Percentiles rank a stretch among this genome's conserved stretches.
Evolutionary conservation across 2,888 invertebrate genomes (phyloP).

Genomic region (Epinotia brunnichana): DNA sequence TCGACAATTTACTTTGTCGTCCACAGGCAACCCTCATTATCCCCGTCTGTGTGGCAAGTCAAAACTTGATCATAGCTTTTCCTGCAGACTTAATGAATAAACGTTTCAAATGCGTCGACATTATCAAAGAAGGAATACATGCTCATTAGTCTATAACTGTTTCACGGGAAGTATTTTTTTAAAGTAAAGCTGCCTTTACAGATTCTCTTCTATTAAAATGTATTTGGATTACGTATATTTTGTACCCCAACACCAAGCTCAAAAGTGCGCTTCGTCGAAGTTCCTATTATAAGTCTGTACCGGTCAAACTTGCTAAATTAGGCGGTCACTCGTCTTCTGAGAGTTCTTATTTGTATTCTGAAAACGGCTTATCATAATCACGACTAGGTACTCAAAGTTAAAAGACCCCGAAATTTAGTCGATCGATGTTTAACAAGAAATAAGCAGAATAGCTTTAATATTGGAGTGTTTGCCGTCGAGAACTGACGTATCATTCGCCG

Average conservation of each 20-base stretch:
- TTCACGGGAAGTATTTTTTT: background rate
- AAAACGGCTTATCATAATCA: constrained; percentile 5
- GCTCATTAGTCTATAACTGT: background rate
- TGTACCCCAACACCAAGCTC: too few relatives aligned
- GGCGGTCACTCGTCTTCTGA: background rate
- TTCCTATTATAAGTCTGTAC: background rate
- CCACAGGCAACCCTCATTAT: constrained; percentile 32
- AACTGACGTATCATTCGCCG: constrained; percentile 7
- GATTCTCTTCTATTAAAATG: background rate
- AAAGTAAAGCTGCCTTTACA: background rate
- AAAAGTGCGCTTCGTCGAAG: background rate
- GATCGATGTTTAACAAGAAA: constrained; percentile 16
- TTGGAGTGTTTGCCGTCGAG: constrained; percentile 1
- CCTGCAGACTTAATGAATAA: constrained; percentile 18
- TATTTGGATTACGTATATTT: too few relatives aligned
- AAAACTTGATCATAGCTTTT: constrained; percentile 32
- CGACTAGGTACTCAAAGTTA: background rate
- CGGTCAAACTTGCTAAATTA: background rate
- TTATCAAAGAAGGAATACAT: background rate
- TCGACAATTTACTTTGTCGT: constrained; percentile 43
- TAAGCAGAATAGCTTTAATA: constrained; percentile 19
- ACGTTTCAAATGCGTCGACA: constrained; percentile 1
- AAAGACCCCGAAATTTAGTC: background rate
- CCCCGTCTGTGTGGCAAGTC: constrained; percentile 21
- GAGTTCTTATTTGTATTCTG: background rate